Percentiles rank a stretch among this genome's conserved stretches.
These are phyloP conservation scores for Cantharis rustica DNA, from an alignment of 2,888 invertebrate species.

Conservation along the genomic window DNA sequence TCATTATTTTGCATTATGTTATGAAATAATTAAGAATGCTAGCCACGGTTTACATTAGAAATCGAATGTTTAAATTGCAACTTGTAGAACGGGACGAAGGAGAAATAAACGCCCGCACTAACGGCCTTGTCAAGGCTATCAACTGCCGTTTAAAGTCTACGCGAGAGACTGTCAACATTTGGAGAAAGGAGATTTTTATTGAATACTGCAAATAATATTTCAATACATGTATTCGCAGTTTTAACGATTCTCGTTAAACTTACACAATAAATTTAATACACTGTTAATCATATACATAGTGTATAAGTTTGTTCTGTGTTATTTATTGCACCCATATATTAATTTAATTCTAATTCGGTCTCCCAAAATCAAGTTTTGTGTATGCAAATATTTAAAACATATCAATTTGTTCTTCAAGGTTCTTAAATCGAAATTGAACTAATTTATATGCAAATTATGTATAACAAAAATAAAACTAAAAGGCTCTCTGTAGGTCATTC, in stretches of 20 bases:
- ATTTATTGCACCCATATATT: background rate
- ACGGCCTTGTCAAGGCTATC: conserved; percentile 52
- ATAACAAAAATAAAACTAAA: background rate
- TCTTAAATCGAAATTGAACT: background rate
- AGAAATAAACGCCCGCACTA: conserved; percentile 45
- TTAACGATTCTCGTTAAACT: background rate
- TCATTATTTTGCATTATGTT: conserved; percentile 32
- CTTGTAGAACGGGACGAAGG: conserved; percentile 25
- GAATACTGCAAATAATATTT: background rate
- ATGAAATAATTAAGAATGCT: conserved; percentile 42
- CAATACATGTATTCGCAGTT: background rate
- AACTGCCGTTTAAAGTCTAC: conserved; percentile 38
- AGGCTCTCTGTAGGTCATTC: background rate
- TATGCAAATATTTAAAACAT: background rate
- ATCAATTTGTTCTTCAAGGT: background rate
- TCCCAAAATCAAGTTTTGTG: background rate
- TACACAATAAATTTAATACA: background rate
- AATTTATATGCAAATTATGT: background rate
- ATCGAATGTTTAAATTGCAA: conserved; percentile 32
- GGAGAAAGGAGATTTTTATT: conserved; percentile 29
- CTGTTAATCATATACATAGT: background rate
- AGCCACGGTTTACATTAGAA: conserved; percentile 35
- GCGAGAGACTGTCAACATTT: conserved; percentile 25
- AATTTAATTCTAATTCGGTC: background rate
- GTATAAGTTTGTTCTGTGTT: background rate